These are phyloP conservation scores for Rhizoglyphus robini DNA, from an alignment of 1,140 invertebrate genomes.

Conservation along the genomic window DNA sequence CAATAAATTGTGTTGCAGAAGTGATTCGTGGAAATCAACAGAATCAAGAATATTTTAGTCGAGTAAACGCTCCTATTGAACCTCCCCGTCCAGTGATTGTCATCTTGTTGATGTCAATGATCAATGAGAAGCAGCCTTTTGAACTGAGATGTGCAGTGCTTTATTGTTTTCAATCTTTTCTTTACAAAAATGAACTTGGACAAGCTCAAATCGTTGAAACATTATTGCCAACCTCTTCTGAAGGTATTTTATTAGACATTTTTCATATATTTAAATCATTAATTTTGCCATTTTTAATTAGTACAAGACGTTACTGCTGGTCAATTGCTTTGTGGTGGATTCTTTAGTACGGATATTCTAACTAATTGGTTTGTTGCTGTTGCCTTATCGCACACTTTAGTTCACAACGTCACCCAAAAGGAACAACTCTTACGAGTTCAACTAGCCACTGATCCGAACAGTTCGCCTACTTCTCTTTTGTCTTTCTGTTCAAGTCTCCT, in stretches of 20 bases:
- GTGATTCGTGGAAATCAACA: constrained; percentile 72
- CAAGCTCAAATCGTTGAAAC: constrained; percentile 79
- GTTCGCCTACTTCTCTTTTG: constrained; percentile 67
- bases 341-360: constrained; percentile 77
- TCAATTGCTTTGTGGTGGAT: constrained; percentile 80
- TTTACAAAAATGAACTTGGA: constrained; percentile 81
- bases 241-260: constrained; percentile 44
- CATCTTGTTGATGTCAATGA: constrained; percentile 93
- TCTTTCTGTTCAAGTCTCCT: constrained; percentile 70
- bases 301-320: constrained; percentile 45
- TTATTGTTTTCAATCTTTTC: constrained; percentile 91
- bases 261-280: constrained; percentile 11
- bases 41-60: constrained; percentile 84
- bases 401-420: constrained; percentile 75
- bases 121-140: constrained; percentile 94
- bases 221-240: constrained; percentile 64
- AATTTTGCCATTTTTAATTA: constrained; percentile 23
- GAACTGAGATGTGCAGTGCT: constrained; percentile 78
- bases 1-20: constrained; percentile 87
- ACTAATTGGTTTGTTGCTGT: constrained; percentile 96
- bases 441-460: constrained; percentile 67
- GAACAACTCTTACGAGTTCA: constrained; percentile 83
- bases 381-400: constrained; percentile 73
- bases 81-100: constrained; percentile 83
- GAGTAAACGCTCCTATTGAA: constrained; percentile 77